phyloP scores from a whole-genome alignment of 1,140 invertebrate genomes.

The Leguminivora glycinivorella region DNA sequence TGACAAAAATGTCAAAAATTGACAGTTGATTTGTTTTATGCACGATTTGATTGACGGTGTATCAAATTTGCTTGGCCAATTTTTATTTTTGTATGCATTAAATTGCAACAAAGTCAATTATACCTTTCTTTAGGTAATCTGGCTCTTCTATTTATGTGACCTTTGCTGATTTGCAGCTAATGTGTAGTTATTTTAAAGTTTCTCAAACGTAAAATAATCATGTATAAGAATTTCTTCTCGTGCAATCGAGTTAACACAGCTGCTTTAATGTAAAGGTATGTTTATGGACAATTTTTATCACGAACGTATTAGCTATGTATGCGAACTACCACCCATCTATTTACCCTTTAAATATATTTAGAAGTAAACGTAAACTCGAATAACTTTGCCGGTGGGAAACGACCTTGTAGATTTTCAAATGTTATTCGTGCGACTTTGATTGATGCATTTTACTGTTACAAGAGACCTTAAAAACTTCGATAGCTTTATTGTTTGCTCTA shows the following conservation, averaged over 20 bases:
- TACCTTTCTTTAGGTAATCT: background rate
- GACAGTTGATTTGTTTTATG: constrained; percentile 10
- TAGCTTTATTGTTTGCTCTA: background rate
- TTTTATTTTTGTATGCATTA: constrained; percentile 4
- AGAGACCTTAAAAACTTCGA: background rate
- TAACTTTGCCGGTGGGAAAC: constrained; percentile 7
- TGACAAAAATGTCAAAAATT: constrained; percentile 18
- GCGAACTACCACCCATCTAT: background rate
- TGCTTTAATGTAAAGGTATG: constrained; percentile 67
- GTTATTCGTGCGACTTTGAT: background rate
- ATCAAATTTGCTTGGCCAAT: background rate
- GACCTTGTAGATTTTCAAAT: constrained; percentile 19
- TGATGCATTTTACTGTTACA: background rate
- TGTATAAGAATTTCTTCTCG: constrained; percentile 34
- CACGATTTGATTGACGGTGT: background rate
- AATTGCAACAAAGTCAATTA: background rate
- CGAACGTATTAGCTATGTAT: constrained; percentile 5
- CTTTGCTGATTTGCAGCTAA: background rate
- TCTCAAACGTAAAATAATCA: constrained; percentile 50
- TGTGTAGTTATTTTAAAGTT: constrained; percentile 4
- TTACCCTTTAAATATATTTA: background rate
- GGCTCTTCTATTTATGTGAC: constrained; percentile 5
- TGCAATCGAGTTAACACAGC: constrained; percentile 44
- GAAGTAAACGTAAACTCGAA: background rate
- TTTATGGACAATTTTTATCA: constrained; percentile 3